phyloP scores from a whole-genome alignment of 2,797 vertebrate genomes.

The Kryptopterus vitreolus region DNA sequence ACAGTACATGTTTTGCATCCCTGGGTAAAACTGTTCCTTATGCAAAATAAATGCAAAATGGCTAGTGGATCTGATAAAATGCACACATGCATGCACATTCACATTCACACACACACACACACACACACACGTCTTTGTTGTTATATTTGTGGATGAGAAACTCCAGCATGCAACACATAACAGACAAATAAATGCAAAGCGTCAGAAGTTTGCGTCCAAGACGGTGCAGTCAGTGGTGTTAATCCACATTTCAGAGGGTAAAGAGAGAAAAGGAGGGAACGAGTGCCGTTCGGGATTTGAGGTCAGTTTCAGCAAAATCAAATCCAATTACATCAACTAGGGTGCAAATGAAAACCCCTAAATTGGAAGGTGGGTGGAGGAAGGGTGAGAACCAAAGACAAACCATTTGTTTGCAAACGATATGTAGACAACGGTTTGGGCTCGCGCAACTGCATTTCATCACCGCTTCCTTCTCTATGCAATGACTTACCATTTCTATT shows the following conservation, averaged over 20 bases:
- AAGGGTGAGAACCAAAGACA: background rate
- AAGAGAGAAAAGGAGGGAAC: slow-evolving; percentile 11
- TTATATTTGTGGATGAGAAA: background rate
- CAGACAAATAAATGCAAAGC: background rate
- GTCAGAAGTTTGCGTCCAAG: background rate
- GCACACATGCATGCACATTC: too few relatives aligned
- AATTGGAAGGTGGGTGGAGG: slow-evolving; percentile 17
- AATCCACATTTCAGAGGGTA: slow-evolving; percentile 11
- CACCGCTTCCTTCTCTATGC: slow-evolving; percentile 45
- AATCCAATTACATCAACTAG: slow-evolving; percentile 67
- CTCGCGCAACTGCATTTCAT: slow-evolving; percentile 41
- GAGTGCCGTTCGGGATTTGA: slow-evolving; percentile 30
- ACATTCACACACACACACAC: background rate
- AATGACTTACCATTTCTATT: slow-evolving; percentile 39
- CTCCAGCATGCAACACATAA: background rate
- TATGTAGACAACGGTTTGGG: background rate
- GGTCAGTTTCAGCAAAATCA: slow-evolving; percentile 59
- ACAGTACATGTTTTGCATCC: slow-evolving; percentile 33
- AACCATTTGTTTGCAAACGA: background rate
- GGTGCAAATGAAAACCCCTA: slow-evolving; percentile 29
- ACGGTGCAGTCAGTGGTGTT: background rate
- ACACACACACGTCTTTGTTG: background rate
- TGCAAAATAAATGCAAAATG: slow-evolving; percentile 43
- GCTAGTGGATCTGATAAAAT: background rate
- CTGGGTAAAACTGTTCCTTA: slow-evolving; percentile 10